Percentiles rank a stretch among this genome's conserved stretches.
These are phyloP conservation scores for Oostethus manadensis DNA, from an alignment of 2,113 vertebrate species.

Conservation along the genomic window DNA sequence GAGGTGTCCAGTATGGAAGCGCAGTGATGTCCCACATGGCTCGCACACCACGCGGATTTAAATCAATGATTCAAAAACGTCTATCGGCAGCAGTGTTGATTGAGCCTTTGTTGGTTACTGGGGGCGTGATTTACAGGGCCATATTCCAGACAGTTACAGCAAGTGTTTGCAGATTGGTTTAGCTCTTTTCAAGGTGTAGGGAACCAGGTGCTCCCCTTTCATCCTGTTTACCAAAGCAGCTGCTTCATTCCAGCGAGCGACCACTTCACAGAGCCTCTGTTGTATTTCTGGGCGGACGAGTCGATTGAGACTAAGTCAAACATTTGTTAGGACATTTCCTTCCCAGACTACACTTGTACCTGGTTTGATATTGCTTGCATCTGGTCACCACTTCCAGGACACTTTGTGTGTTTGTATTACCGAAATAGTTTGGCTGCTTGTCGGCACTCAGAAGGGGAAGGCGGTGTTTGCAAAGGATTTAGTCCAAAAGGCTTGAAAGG, in stretches of 20 bases:
- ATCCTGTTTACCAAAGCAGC: conserved; percentile 56
- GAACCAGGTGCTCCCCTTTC: conserved; percentile 52
- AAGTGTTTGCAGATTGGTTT: conserved; percentile 24
- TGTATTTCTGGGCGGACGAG: conserved; percentile 60
- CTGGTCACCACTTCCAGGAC: conserved; percentile 34
- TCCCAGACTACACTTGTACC: conserved; percentile 35
- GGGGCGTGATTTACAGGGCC: conserved; percentile 10
- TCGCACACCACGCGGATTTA: no score
- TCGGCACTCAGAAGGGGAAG: conserved; percentile 22
- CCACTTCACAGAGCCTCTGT: conserved; percentile 59
- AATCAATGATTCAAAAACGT: no score
- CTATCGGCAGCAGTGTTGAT: background rate
- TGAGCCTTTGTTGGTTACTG: background rate
- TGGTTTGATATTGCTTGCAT: conserved; percentile 40
- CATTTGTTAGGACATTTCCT: conserved; percentile 50
- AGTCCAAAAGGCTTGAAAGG: conserved; percentile 43
- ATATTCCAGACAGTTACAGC: conserved; percentile 21
- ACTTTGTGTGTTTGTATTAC: conserved; percentile 41
- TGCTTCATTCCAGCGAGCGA: conserved; percentile 42
- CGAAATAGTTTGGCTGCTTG: conserved; percentile 26
- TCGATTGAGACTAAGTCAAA: conserved; percentile 53
- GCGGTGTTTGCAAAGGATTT: conserved; percentile 43
- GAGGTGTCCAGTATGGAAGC: no score
- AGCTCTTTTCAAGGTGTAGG: conserved; percentile 6
- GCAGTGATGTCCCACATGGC: no score